These are phyloP conservation scores for Phania funesta DNA, from an alignment of 2,888 invertebrate genomes.

Conservation along the genomic window DNA sequence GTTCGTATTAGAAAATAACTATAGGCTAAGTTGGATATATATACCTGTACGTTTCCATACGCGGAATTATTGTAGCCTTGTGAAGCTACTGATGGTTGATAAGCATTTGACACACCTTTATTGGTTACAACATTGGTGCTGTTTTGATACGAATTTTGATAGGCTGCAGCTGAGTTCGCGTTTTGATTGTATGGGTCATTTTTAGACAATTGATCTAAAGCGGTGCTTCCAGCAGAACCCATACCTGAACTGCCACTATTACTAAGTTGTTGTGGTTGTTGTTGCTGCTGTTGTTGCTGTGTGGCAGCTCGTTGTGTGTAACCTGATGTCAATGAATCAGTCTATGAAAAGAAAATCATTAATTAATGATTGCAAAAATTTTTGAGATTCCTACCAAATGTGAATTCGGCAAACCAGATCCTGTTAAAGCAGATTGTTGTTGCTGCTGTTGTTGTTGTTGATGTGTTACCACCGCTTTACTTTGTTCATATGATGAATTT, in stretches of 20 bases:
- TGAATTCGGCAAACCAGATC: slow-evolving; percentile 77
- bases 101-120: slow-evolving; percentile 73
- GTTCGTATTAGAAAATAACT: background rate
- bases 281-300: slow-evolving; percentile 73
- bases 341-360: slow-evolving; percentile 64
- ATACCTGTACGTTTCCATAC: slow-evolving; percentile 78
- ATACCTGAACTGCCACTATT: slow-evolving; percentile 65
- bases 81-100: slow-evolving; percentile 76
- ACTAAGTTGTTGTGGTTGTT: slow-evolving; percentile 72
- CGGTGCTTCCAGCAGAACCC: slow-evolving; percentile 73
- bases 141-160: slow-evolving; percentile 78
- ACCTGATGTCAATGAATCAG: slow-evolving; percentile 76
- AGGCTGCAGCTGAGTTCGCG: slow-evolving; percentile 72
- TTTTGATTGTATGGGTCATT: slow-evolving; percentile 79
- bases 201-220: slow-evolving; percentile 79
- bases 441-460: slow-evolving; percentile 74
- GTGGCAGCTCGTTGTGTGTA: slow-evolving; percentile 75
- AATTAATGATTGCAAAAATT: background rate
- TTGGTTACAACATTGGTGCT: slow-evolving; percentile 75
- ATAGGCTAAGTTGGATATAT: background rate
- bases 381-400: slow-evolving; percentile 75
- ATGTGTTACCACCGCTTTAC: slow-evolving; percentile 74
- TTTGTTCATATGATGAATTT: slow-evolving; percentile 75
- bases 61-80: slow-evolving; percentile 78
- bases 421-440: slow-evolving; percentile 70